Base-by-base conservation (phyloP, 2,113 vertebrate genomes). In the Coryphaenoides rupestris region DNA sequence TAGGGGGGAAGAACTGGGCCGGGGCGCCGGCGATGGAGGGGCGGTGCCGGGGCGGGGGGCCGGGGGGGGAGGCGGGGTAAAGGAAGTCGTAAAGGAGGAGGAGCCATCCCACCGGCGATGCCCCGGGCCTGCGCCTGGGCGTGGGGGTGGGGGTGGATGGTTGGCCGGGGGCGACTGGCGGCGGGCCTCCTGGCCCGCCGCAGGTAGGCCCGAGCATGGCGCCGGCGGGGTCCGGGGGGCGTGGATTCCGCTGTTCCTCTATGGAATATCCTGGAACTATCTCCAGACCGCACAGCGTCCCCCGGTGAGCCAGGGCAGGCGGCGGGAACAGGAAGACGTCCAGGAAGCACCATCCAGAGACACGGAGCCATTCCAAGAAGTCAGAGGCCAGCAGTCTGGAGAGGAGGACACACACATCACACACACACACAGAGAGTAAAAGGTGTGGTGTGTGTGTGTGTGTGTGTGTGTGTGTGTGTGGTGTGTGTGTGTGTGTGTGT, bases 251-350 rank as follows among this genome's bases (percentile, higher is more conserved):
- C 75, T 88, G 86, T n/a, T n/a, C n/a, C n/a, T n/a, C 81, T 85
- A 63, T 96, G 62, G 2, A 93, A 70, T n/a, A 17, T 97, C 96
- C 78, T 98, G 96, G n/a, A 98, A 91, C 74, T 98, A n/a, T 98
- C 62, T 98, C 96, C 1, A 40, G 93, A 89, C 0, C 90, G 87
- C 0, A 97, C 94, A n/a, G 0, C 95, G 91, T 63, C 95, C 90
- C n/a, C 66, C 90, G 84, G 74, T 97, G 95, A 40, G 94, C 92
- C 6, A 98, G 70, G 3, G 74, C 92, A 71, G 95, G 91, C 82
- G 93, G 88, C 3, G 87, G 68, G 0, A 88, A n/a, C n/a, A n/a
- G 82, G 66, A 96, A 98, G 52, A 82, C 84, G 62, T 98, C 96
- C 0, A 98, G 90, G 65, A 98, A 98, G 0, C 84, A 90, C 55